Evolutionary conservation across 2,888 invertebrate species (phyloP).

Genomic region (Scelioninae gen. 1): DNA sequence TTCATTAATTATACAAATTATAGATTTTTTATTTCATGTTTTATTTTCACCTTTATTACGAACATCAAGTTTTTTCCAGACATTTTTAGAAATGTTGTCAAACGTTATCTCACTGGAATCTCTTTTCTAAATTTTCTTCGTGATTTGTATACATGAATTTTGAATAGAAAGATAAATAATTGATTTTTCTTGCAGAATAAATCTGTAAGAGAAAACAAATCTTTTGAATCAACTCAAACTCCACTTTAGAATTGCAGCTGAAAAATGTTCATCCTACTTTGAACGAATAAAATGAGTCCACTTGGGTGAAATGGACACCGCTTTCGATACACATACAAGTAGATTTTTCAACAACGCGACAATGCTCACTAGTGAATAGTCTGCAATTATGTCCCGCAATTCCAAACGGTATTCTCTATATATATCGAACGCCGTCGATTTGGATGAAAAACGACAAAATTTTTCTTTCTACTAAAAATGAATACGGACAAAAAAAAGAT

Average conservation of each 20-base stretch:
- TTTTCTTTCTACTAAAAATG: constrained; percentile 3
- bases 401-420: constrained; percentile 13
- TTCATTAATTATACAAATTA: too few relatives aligned
- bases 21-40: too few relatives aligned
- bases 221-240: neutral
- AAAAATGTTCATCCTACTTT: neutral
- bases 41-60: too few relatives aligned
- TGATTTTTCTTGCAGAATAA: neutral
- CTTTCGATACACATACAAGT: constrained; percentile 14
- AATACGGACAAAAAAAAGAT: constrained; percentile 2
- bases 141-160: too few relatives aligned
- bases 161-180: too few relatives aligned
- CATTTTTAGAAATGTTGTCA: too few relatives aligned
- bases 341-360: constrained; percentile 35
- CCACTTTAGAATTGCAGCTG: neutral
- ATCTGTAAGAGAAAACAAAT: neutral
- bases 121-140: too few relatives aligned
- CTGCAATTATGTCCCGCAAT: constrained; percentile 40
- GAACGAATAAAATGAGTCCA: constrained; percentile 8
- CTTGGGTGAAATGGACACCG: constrained; percentile 11
- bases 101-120: too few relatives aligned
- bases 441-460: constrained; percentile 20
- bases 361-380: constrained; percentile 20
- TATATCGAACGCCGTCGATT: too few relatives aligned
- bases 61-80: too few relatives aligned